Evolutionary conservation across 2,888 invertebrate species (phyloP).

Genomic region (Lepidocyrtinus sp.): DNA sequence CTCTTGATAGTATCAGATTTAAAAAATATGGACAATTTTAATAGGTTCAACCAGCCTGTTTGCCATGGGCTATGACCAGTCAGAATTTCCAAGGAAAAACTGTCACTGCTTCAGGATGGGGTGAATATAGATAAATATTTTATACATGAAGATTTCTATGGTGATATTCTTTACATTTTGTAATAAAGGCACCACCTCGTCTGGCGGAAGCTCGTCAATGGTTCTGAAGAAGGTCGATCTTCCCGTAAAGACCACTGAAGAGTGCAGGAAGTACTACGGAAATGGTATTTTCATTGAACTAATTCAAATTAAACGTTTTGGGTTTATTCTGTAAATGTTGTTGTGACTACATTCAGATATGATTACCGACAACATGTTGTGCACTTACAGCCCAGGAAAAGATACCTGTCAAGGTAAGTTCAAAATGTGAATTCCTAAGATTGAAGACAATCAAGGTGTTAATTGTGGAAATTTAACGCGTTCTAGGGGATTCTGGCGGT

Average conservation of each 20-base stretch:
- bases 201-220: constrained; percentile 46
- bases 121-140: constrained; percentile 16
- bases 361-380: constrained; percentile 64
- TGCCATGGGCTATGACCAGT: constrained; percentile 52
- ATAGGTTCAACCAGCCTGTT: constrained; percentile 60
- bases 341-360: not conserved
- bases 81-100: constrained; percentile 49
- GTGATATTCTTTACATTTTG: constrained; percentile 1
- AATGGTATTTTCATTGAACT: not conserved
- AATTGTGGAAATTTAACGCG: not conserved
- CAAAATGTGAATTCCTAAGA: too few species aligned
- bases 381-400: constrained; percentile 54
- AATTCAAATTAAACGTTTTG: too few species aligned
- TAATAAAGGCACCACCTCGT: constrained; percentile 35
- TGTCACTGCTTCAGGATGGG: constrained; percentile 59
- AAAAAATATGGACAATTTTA: not conserved
- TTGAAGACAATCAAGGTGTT: not conserved
- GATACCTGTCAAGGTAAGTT: constrained; percentile 67
- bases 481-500: constrained; percentile 67
- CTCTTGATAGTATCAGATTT: not conserved
- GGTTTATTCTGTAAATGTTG: too few species aligned
- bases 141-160: not conserved
- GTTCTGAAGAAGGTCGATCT: constrained; percentile 62
- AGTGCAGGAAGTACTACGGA: constrained; percentile 54
- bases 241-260: constrained; percentile 51